Base-by-base conservation (phyloP, 2,888 invertebrate species). In the Nemurella pictetii region DNA sequence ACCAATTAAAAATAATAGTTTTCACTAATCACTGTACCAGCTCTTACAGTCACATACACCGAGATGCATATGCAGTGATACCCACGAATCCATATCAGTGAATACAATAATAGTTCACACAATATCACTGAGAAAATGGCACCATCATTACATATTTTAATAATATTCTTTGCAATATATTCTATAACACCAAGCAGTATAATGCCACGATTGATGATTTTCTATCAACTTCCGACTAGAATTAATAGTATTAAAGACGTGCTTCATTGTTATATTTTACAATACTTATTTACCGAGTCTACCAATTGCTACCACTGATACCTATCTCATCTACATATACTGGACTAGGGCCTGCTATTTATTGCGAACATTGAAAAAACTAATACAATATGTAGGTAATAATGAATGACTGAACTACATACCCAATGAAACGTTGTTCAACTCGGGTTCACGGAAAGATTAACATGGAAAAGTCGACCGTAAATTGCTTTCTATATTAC, bases 131-230 rank as follows among this genome's bases (percentile, higher is more conserved):
- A 32, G 32, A 81, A 29, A 29, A 29, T 78, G 28, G 78, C 78
- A 78, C n/a, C 78, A 29, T 78, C 28, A 78, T 55, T 55, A 55
- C 55, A 55, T 30, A 29, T 7, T 29, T 30, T 35, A 83, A 83
- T 74, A 75, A 32, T 30, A 35, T 28, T 32, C 75, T 84, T 84
- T 55, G 35, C 78, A 36, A 77, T 84, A 77, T 29, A n/a, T 84
- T 27, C 32, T 84, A 85, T 84, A 83, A 85, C 85, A 85, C 80
- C 85, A 85, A 83, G 84, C 85, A 85, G 84, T 84, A 77, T 81
- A 85, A 77, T 82, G 74, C 55, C 73, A 85, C 30, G 35, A 83
- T 74, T 81, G 83, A 55, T 84, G 55, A 55, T 20, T 12, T 55
- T 55, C 83, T 30, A 83, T 84, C 84, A 83, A 77, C 83, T 83